phyloP scores from a whole-genome alignment of 2,888 invertebrate genomes.

The Siphlonurus alternatus region DNA sequence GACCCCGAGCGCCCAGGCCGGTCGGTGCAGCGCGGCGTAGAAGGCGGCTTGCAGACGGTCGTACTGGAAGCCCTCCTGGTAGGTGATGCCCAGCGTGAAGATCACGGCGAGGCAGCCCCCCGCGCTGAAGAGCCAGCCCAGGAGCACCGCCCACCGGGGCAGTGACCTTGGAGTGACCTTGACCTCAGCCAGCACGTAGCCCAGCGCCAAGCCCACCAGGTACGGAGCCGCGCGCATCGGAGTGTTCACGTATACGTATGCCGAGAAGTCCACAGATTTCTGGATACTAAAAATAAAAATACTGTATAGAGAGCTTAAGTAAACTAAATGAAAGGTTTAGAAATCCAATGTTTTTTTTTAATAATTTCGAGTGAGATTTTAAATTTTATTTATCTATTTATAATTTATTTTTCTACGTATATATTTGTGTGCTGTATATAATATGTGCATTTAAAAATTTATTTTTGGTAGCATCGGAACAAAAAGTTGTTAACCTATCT shows the following conservation, averaged over 20 bases:
- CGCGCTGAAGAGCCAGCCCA: not conserved
- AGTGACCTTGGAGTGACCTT: not conserved
- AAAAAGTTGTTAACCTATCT: too few species aligned
- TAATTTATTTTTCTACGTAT: too few species aligned
- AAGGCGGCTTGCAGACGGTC: not conserved
- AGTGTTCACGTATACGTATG: not conserved
- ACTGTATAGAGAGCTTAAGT: too few species aligned
- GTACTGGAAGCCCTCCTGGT: not conserved
- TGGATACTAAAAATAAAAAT: not conserved
- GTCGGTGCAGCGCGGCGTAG: not conserved
- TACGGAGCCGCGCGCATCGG: not conserved
- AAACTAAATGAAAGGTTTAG: too few species aligned
- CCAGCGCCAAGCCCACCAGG: not conserved
- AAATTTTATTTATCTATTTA: too few species aligned
- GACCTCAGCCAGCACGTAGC: not conserved
- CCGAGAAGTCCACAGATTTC: not conserved
- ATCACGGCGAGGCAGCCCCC: not conserved
- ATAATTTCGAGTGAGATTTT: too few species aligned
- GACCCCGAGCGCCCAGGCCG: not conserved
- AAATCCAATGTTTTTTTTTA: too few species aligned
- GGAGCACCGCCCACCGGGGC: not conserved
- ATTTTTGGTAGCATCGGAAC: too few species aligned
- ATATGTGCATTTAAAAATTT: too few species aligned
- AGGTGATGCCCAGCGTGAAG: not conserved
- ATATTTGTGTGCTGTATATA: too few species aligned